Base-by-base conservation (phyloP, 2,113 vertebrate species). In the Urocitellus parryii region DNA sequence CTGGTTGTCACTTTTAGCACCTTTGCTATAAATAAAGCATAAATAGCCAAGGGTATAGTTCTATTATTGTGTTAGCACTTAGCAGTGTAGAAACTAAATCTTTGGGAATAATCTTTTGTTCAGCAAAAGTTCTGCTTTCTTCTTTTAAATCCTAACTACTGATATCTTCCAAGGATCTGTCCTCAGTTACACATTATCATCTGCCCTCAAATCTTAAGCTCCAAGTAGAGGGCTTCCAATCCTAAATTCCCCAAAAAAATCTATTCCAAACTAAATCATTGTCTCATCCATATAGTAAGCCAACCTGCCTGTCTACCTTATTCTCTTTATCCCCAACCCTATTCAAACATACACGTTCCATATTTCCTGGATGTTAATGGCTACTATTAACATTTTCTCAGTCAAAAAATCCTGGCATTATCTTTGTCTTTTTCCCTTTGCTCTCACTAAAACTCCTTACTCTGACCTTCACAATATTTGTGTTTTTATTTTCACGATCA, bases 381-480 rank as follows among this genome's bases (percentile, higher is more conserved):
- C 27, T 68, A 91, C 22, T 58, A 92, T 24, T 61, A 56, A 51
- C 9, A 73, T 68, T 90, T 81, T 84, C 20, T 67, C 42, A 70
- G 24, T 22, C 48, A 80, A 84, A 22, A 45, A 96, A 81, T 56
- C 63, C 58, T 78, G 63, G 14, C 39, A 80, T 76, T 74, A 80
- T 39, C 20, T 12, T 61, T 82, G 61, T 78, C 42, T 88, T 68
- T 88, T 88, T 34, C 32, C 37, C 16, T 95, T 92, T 88, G 84
- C 5, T 78, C 91, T 90, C 37, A 90, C 18, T 85, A 48, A 90
- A 97, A 89, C 63, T 79, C 17, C 18, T 78, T 76, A 74, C 16
- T 86, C 48, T 51, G 5, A 61, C 48, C 51, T 95, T 94, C 48
- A 58, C 74, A 82, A 67, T 51, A 25, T 72, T 67, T 76, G 86